Percentiles rank a stretch among this genome's conserved stretches.
These are phyloP conservation scores for Coelopa frigida DNA, from an alignment of 1,140 invertebrate species.

Conservation along the genomic window DNA sequence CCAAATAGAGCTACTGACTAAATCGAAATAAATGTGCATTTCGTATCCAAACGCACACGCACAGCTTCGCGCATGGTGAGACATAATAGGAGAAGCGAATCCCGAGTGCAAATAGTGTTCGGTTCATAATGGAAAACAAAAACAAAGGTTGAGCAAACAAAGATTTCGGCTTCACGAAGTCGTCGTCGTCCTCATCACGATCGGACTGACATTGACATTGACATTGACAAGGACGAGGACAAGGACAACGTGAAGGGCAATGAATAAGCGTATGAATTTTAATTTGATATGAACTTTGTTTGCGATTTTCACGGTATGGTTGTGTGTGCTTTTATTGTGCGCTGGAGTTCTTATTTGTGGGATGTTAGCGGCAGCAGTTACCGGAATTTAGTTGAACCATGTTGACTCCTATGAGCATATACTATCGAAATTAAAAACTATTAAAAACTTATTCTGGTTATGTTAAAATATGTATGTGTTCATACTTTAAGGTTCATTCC, in stretches of 20 bases:
- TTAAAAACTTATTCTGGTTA: neutral
- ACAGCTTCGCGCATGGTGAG: neutral
- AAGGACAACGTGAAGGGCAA: slow-evolving; percentile 5
- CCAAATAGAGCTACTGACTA: slow-evolving; percentile 7
- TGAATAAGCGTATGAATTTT: slow-evolving; percentile 11
- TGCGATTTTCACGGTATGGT: slow-evolving; percentile 1
- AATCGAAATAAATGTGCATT: neutral
- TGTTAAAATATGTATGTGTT: neutral
- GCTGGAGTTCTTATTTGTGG: neutral
- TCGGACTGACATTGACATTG: slow-evolving; percentile 2
- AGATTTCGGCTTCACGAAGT: neutral
- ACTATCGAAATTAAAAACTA: neutral
- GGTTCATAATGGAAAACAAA: slow-evolving; percentile 1
- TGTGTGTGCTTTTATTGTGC: neutral
- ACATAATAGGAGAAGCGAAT: no score
- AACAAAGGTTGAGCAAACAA: slow-evolving; percentile 1
- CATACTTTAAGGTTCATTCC: neutral
- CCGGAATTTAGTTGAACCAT: neutral
- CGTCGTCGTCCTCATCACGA: neutral
- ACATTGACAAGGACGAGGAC: neutral
- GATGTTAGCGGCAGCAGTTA: neutral
- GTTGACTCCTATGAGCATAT: neutral
- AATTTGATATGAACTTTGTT: slow-evolving; percentile 5
- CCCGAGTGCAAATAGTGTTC: neutral
- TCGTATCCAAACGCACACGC: neutral